These are phyloP conservation scores for Pipistrellus pipistrellus DNA, from an alignment of 2,797 vertebrate genomes.

Conservation along the genomic window DNA sequence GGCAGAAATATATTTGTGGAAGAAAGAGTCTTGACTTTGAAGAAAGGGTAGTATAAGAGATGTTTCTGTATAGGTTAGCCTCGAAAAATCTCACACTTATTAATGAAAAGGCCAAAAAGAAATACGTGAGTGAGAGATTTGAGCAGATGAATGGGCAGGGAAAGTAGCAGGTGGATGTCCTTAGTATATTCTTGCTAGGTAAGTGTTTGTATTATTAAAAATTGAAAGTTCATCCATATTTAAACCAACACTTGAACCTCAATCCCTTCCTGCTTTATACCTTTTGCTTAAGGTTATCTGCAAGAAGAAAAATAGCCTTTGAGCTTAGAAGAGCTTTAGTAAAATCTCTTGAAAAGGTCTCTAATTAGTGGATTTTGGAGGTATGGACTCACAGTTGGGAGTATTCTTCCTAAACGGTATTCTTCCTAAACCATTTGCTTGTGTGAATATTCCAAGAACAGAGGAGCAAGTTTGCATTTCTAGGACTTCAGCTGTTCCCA, in stretches of 20 bases:
- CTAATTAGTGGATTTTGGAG: conserved; percentile 57
- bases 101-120: conserved; percentile 20
- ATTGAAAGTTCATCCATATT: not conserved
- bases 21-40: conserved; percentile 8
- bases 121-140: not conserved
- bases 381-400: not conserved
- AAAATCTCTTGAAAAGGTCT: conserved; percentile 62
- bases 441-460: conserved; percentile 8
- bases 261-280: not conserved
- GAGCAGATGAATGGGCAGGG: not conserved
- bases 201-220: conserved; percentile 67
- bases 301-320: conserved; percentile 54
- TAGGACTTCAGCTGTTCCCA: conserved; percentile 41
- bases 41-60: not conserved
- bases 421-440: conserved; percentile 1
- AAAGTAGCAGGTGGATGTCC: not conserved
- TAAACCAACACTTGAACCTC: conserved; percentile 35
- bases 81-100: conserved; percentile 43
- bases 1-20: conserved; percentile 14
- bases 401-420: not conserved
- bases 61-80: not conserved
- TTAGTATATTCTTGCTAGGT: not conserved
- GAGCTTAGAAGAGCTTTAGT: conserved; percentile 51
- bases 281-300: conserved; percentile 41
- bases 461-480: conserved; percentile 61